These are phyloP conservation scores for Cosmia trapezina DNA, from an alignment of 2,888 invertebrate genomes.

Conservation along the genomic window DNA sequence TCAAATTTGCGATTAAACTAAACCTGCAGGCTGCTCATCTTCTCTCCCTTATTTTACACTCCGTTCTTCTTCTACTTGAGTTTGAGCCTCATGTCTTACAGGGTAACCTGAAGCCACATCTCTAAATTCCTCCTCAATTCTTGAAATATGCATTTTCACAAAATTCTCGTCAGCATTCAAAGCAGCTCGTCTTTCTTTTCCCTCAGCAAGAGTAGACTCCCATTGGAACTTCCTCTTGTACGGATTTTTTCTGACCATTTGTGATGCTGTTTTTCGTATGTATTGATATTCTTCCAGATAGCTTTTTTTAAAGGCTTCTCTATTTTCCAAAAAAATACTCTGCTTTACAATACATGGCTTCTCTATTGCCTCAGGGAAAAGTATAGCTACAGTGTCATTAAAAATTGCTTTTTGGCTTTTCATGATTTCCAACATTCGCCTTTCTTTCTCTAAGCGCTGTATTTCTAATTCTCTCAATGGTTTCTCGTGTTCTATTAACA, in stretches of 20 bases:
- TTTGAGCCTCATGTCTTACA: too few species aligned
- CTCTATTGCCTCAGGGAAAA: conserved; percentile 91
- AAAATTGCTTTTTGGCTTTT: conserved; percentile 91
- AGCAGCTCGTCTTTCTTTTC: conserved; percentile 86
- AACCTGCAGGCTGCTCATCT: background rate
- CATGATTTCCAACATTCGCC: conserved; percentile 90
- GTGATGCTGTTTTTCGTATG: conserved; percentile 75
- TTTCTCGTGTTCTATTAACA: conserved; percentile 91
- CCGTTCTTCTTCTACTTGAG: background rate
- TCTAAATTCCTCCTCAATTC: conserved; percentile 75
- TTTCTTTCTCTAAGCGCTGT: conserved; percentile 90
- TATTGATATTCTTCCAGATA: conserved; percentile 82
- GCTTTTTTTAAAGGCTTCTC: conserved; percentile 77
- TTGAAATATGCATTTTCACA: conserved; percentile 78
- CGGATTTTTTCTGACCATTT: conserved; percentile 85
- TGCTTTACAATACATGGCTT: conserved; percentile 80
- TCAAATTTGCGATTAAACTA: background rate
- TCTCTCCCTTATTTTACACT: background rate
- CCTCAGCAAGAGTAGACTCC: conserved; percentile 89
- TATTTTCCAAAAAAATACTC: conserved; percentile 84
- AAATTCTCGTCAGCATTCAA: conserved; percentile 81
- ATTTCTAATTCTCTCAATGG: conserved; percentile 91
- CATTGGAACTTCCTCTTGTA: conserved; percentile 89
- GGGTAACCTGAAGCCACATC: conserved; percentile 18
- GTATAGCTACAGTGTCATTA: conserved; percentile 91